Evolutionary conservation across 2,888 invertebrate genomes (phyloP), one percentile per base, ranked within the genome.

Genomic region (Melinaea marsaeus): DNA sequence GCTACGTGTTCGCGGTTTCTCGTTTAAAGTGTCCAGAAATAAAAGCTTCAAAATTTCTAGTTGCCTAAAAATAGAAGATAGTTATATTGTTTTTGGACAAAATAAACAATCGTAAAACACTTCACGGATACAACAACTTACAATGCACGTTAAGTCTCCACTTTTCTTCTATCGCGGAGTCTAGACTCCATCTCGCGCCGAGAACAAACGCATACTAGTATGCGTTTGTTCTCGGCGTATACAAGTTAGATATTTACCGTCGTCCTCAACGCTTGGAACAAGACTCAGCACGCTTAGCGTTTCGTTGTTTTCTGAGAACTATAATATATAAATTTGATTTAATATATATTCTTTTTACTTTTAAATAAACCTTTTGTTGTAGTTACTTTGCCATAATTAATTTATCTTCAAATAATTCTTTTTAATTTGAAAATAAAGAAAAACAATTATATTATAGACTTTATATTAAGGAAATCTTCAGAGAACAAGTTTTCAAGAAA

Each of bases 131-230:
- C 35, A 42, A 13, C 33, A 72, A 95, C 95, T 96, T 92, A 96
- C 97, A 97, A 84, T 96, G 95, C 78, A 97, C 96, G 85, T 95
- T 94, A 79, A 97, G 93, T 76, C 94, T 92, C 95, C 96, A 96
- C 91, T 95, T 95, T 90, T 96, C 96, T 90, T 97, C 97, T 66
- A 96, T 92, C 69, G 94, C 94, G 72, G 95, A 96, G 86, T 95
- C 95, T 64, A n/a, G n/a, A n/a, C n/a, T n/a, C n/a, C n/a, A n/a
- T n/a, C n/a, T n/a, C n/a, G n/a, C n/a, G n/a, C n/a, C n/a, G n/a
- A n/a, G n/a, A n/a, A n/a, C n/a, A n/a, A n/a, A n/a, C n/a, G n/a
- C n/a, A n/a, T n/a, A n/a, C n/a, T n/a, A 93, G 93, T 80, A 97
- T 95, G 87, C 93, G 93, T 81, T 95, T 95, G 92, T 97, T 97